Evolutionary conservation across 1,140 invertebrate species (phyloP).

Genomic region (Cydia strobilella): DNA sequence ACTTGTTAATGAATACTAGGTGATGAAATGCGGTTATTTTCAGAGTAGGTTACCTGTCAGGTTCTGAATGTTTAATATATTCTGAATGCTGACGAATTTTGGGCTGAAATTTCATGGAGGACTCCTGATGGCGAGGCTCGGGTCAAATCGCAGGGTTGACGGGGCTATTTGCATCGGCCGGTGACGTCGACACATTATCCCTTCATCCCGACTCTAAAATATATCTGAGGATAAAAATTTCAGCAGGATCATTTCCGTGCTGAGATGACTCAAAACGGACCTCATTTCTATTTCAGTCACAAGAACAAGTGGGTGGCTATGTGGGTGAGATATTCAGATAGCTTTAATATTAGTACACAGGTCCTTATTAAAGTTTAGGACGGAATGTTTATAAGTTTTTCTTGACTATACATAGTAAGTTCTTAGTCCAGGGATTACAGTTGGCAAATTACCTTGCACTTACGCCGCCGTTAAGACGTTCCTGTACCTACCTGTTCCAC

Average conservation of each 20-base stretch:
- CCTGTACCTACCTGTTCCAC: too few relatives aligned
- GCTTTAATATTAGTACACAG: too few relatives aligned
- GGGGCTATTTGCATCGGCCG: constrained; percentile 45
- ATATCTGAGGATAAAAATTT: constrained; percentile 43
- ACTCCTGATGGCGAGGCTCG: constrained; percentile 41
- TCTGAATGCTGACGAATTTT: constrained; percentile 21
- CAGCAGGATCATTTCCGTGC: constrained; percentile 42
- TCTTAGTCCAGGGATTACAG: too few relatives aligned
- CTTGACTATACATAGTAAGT: too few relatives aligned
- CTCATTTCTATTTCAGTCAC: constrained; percentile 32
- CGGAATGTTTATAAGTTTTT: too few relatives aligned
- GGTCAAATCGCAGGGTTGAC: constrained; percentile 38
- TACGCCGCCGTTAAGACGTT: too few relatives aligned
- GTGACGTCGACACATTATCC: constrained; percentile 51
- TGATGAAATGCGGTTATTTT: not conserved
- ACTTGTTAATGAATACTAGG: not conserved
- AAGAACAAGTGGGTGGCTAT: not conserved
- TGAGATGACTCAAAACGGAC: constrained; percentile 35
- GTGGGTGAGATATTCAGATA: not conserved
- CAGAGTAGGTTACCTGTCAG: constrained; percentile 16
- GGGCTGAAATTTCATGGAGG: constrained; percentile 18
- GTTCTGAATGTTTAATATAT: constrained; percentile 23
- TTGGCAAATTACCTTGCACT: too few relatives aligned
- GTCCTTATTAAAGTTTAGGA: too few relatives aligned
- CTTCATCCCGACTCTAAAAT: constrained; percentile 49